Conservation (phyloP, 2,888 invertebrate species). For the Lordiphosa fenestrarum region DNA sequence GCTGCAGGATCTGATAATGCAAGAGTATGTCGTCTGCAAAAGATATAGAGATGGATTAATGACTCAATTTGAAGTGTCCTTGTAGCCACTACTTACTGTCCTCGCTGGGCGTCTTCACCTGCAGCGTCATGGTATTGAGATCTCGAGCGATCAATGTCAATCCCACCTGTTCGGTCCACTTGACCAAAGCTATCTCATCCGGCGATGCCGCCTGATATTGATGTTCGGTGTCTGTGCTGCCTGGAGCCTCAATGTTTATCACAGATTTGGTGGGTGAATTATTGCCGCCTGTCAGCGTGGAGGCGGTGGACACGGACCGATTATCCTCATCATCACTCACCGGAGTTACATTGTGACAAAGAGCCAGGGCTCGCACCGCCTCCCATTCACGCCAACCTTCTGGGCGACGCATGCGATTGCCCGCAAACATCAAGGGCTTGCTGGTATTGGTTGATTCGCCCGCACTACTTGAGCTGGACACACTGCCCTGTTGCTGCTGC, state of each 20-base stretch:
- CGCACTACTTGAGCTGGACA: slow-evolving; percentile 53
- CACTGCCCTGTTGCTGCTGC: slow-evolving; percentile 59
- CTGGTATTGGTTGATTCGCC: slow-evolving; percentile 35
- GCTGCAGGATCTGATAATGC: slow-evolving; percentile 87
- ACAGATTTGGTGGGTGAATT: slow-evolving; percentile 79
- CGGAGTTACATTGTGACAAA: slow-evolving; percentile 99
- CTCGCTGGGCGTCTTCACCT: slow-evolving; percentile 70
- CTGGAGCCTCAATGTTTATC: slow-evolving; percentile 76
- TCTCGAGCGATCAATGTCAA: slow-evolving; percentile 83
- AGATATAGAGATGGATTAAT: not conserved
- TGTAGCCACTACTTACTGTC: slow-evolving; percentile 45
- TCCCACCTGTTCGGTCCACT: slow-evolving; percentile 92
- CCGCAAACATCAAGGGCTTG: slow-evolving; percentile 66
- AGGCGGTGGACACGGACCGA: slow-evolving; percentile 74
- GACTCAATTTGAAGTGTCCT: not conserved
- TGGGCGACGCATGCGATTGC: slow-evolving; percentile 83
- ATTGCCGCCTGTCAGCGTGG: slow-evolving; percentile 75
- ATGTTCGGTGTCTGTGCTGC: slow-evolving; percentile 65
- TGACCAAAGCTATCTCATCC: slow-evolving; percentile 96
- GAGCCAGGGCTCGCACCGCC: slow-evolving; percentile 94
- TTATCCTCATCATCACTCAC: slow-evolving; percentile 87
- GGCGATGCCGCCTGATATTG: slow-evolving; percentile 92
- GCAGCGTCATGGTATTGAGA: slow-evolving; percentile 82
- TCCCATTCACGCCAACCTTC: slow-evolving; percentile 90
- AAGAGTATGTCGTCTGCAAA: slow-evolving; percentile 81